Base-by-base conservation (phyloP, 2,888 invertebrate species). In the Chamaedrilus cognettii region DNA sequence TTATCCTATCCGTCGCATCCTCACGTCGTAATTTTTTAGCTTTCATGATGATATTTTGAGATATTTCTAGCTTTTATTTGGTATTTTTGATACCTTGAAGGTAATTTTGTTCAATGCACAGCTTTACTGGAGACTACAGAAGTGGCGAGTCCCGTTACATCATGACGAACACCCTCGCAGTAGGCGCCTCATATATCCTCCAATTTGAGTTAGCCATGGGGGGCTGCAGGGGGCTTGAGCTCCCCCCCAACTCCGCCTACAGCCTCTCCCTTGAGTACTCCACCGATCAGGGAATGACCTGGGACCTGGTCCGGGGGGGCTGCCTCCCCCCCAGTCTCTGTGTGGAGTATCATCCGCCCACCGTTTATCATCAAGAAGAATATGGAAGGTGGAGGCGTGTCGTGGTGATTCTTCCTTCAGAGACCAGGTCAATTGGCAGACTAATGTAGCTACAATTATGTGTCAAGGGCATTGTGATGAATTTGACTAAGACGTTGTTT, bases 141-240 rank as follows among this genome's bases (percentile, higher is more conserved):
- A 60, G 64, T 11, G 67, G 66, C 23, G 77, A 80, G 66, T 64
- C 75, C 1, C 73, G 82, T 11, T 78, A 77, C 57, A 64, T 84
- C 51, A 79, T 79, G 71, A 83, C 84, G 0, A 78, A 80, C 67
- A 77, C 83, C 2, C 75, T 85, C 71, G 77, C 78, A 34, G 76
- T 84, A 55, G 84, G 84, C 0, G 82, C 84, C 1, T 82, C 82
- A 0, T 83, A 81, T 69, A 80, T 84, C 75, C 76, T 84, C 34
- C 83, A 85, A 75, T 84, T 84, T 77, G 82, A 84, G 65, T 76
- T 85, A 1, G 79, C 81, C 3, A 83, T 84, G 78, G 83, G 82
- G 26, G 84, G 84, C 73, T 79, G 77, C n/a, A 67, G 75, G 2
- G 74, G 77, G 19, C 80, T 75, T 67, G 68, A 71, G 4, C 73